phyloP scores from a whole-genome alignment of 2,113 vertebrate genomes.

The Laterallus jamaicensis region DNA sequence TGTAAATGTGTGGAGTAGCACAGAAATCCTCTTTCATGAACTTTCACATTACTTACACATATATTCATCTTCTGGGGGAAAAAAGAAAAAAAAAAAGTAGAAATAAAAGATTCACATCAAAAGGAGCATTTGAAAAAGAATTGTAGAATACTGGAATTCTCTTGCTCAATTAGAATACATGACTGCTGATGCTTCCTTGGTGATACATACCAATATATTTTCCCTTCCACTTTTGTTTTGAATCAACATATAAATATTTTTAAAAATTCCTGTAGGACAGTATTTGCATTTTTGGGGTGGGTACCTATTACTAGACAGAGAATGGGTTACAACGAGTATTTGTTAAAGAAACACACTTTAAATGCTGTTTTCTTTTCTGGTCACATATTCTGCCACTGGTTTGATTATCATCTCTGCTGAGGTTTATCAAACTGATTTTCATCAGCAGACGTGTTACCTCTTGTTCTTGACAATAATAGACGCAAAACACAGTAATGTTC shows the following conservation, averaged over 20 bases:
- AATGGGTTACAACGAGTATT: background rate
- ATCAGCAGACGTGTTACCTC: background rate
- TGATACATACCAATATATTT: background rate
- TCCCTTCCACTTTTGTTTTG: background rate
- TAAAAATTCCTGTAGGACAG: background rate
- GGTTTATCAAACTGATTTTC: background rate
- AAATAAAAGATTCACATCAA: background rate
- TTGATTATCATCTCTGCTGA: background rate
- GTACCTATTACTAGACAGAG: background rate
- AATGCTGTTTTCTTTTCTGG: background rate
- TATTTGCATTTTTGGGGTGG: background rate
- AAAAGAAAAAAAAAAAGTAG: background rate
- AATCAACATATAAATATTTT: background rate
- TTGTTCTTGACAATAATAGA: background rate
- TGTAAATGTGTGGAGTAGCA: background rate
- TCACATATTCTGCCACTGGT: background rate
- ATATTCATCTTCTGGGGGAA: background rate
- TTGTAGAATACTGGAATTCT: background rate
- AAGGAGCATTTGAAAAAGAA: background rate
- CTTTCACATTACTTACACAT: background rate
- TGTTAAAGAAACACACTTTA: background rate
- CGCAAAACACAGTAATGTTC: background rate
- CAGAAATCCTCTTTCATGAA: background rate
- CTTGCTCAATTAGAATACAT: background rate
- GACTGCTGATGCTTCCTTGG: background rate